Evolutionary conservation across 2,113 vertebrate genomes (phyloP), one percentile per base, ranked within the genome.

Genomic region (Climacteris rufus): DNA sequence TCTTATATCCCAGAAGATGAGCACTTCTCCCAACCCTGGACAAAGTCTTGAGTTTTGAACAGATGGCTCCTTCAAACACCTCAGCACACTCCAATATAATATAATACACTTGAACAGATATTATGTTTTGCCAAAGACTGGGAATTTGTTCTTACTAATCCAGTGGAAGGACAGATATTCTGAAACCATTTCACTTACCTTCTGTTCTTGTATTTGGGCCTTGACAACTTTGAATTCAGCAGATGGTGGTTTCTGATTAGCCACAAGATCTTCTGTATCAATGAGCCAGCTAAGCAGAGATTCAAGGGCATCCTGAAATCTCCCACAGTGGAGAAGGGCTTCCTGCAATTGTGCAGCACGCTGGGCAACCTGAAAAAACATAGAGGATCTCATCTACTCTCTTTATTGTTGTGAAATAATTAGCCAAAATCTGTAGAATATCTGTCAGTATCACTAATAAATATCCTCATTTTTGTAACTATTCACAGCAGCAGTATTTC

Each of bases 211-310:
- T 97, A 99, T 99, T 97, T 99, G 99, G 61, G 99, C 99, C 96
- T 99, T 99, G 75, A 99, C 99, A 69, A 99, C 99, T 98, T 99
- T 99, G 97, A 99, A 99, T 95, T 99, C 99, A 2, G 99, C 99
- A 40, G 99, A 99, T 0, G 99, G 99, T 53, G 99, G 98, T 83
- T 99, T 99, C 82, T 99, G 99, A 97, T 98, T 99, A 97, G 99
- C 98, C 89, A 99, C 98, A 7, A 99, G 99, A 37, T 99, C 99
- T 84, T 99, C 99, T 1, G 99, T 99, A 96, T 99, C 99, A 42
- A 97, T 98, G 87, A 99, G 98, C 99, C 99, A 99, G 97, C 99
- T 99, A 87, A 99, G 98, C 87, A 99, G 97, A 45, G 99, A 99
- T 96, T 99, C 99, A 87, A 99, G 97, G 57, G 99, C 99, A 96